Evolutionary conservation across 1,140 invertebrate species (phyloP).

Genomic region (Drosophila pandora): DNA sequence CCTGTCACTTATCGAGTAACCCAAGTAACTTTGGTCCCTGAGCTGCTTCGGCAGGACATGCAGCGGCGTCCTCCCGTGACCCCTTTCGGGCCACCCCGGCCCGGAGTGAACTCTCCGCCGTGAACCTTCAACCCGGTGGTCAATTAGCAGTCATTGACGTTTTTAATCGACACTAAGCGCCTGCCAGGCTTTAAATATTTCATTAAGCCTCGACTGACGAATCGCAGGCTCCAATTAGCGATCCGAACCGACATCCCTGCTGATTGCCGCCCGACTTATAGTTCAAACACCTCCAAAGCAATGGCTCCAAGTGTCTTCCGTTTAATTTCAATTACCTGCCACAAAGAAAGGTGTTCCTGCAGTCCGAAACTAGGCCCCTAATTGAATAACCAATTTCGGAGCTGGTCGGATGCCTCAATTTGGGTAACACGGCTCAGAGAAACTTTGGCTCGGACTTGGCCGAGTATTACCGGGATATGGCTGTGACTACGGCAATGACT

Average conservation of each 20-base stretch:
- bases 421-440: too few relatives aligned
- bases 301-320: too few relatives aligned
- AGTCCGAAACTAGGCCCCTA: too few relatives aligned
- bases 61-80: constrained; percentile 16
- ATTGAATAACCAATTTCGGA: too few relatives aligned
- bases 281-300: too few relatives aligned
- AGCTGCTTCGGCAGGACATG: background rate
- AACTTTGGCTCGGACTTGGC: too few relatives aligned
- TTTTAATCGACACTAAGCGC: background rate
- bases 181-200: background rate
- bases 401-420: too few relatives aligned
- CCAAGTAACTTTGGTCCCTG: constrained; percentile 14
- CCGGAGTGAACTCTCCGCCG: constrained; percentile 30
- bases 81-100: constrained; percentile 25
- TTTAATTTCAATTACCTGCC: too few relatives aligned
- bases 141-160: constrained; percentile 18
- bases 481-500: background rate
- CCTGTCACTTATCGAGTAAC: constrained; percentile 31
- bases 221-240: too few relatives aligned
- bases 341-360: too few relatives aligned
- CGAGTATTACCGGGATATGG: background rate
- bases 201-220: too few relatives aligned
- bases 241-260: too few relatives aligned
- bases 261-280: background rate
- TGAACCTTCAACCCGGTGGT: constrained; percentile 20